Evolutionary conservation across 2,113 vertebrate genomes (phyloP), one percentile per base, ranked within the genome.

Genomic region (Hydrolagus affinis): DNA sequence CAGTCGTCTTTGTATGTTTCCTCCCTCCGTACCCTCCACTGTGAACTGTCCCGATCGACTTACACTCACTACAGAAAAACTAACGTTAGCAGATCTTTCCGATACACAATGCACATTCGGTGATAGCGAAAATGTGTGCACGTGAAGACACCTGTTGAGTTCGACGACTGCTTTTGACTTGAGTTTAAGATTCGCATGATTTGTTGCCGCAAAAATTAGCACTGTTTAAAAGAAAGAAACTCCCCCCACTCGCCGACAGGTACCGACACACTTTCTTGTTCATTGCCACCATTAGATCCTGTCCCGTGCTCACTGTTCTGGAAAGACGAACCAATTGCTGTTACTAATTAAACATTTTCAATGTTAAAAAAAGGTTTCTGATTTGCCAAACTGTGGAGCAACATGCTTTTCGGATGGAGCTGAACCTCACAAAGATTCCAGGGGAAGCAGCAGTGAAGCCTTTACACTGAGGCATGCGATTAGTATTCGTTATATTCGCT

Each of bases 281-380:
- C 60, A 25, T 77, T 77, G 59, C 57, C 44, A 59, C 56, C 74
- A 9, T 76, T 76, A 76, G 74, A 76, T 60, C 75, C n/a, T 23
- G 75, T 77, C 59, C 19, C 21, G 19, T 77, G 44, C 23, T 25
- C 44, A 57, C 56, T 77, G 75, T 23, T 60, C 75, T 25, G 57
- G n/a, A 60, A 77, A 57, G 56, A 77, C 57, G 23, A 77, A n/a
- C 60, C n/a, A 75, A 75, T 75, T 75, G 56, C 73, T 60, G 44
- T 77, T 77, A 77, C 60, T 14, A 60, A 77, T 77, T 77, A 59
- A 21, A 77, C 59, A n/a, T 77, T 59, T 77, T 44, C 6, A 44
- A 44, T 44, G 6, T 44, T 44, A 44, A 44, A 44, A n/a, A 59
- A 77, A 57, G 23, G 17, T 57, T 44, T n/a, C 21, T 59, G 59